Evolutionary conservation across 2,113 vertebrate genomes (phyloP), one percentile per base, ranked within the genome.

Genomic region (Euleptes europaea): DNA sequence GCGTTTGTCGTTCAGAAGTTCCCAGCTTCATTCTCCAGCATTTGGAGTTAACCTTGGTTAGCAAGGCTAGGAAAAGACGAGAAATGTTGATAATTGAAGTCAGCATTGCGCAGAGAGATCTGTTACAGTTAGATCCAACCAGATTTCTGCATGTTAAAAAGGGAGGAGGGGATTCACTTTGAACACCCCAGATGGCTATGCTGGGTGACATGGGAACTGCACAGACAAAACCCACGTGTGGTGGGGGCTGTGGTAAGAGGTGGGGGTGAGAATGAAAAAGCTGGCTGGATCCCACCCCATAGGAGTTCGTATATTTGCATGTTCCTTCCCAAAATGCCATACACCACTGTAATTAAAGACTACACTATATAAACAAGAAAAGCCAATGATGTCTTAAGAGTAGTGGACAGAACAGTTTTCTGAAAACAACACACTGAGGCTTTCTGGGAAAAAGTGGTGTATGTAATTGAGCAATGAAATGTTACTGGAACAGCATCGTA

Each of bases 331-430:
- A 14, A 77, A 74, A 78, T n/a, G 28, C 33, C 49, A 51, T 11
- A 57, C 11, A 78, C 31, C 14, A 44, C 15, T 17, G 31, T 44
- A 78, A 70, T 31, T 31, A 69, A 78, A 7, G 51, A 35, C 14
- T 17, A 42, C 19, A 6, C 14, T 8, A 19, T 70, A 14, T 9
- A 35, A 10, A 15, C 70, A 40, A n/a, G 26, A 40, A 67, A 88
- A 84, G 86, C 86, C 86, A 79, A 79, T 88, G 82, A 88, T 84
- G 86, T 54, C 42, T 75, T 88, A 80, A 88, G 86, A 88, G 86
- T 88, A 88, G 86, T 88, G 86, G 86, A 75, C 86, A 84, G 86
- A 88, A 88, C 1, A 7, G 44, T 1, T 88, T 88, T 88, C 86
- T 88, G 86, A 88, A 51, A 84, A 84, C 35, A 19, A 66, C 38